These are phyloP conservation scores for Apeira syringaria DNA, from an alignment of 2,888 invertebrate genomes.

Conservation along the genomic window DNA sequence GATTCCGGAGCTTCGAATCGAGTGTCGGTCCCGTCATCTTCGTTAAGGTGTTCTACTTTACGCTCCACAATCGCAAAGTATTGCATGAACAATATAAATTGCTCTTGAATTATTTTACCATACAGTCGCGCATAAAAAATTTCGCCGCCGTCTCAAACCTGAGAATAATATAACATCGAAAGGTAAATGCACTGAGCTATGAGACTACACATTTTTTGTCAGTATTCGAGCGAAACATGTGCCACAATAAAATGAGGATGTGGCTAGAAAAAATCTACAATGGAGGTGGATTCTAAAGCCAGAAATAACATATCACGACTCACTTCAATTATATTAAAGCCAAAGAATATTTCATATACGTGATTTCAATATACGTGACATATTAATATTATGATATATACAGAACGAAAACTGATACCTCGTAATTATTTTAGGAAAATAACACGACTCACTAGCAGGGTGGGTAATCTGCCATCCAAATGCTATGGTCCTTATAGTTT, in stretches of 20 bases:
- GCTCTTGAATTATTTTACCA: constrained; percentile 33
- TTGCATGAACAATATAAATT: constrained; percentile 36
- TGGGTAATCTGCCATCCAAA: too few species aligned
- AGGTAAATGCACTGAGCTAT: constrained; percentile 58
- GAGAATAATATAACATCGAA: constrained; percentile 45
- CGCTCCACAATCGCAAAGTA: constrained; percentile 34
- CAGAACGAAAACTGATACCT: too few species aligned
- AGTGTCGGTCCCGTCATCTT: constrained; percentile 56
- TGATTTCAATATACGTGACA: too few species aligned
- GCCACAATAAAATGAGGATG: constrained; percentile 78
- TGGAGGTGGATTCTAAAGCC: constrained; percentile 49
- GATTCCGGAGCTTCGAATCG: constrained; percentile 58
- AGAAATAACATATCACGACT: too few species aligned
- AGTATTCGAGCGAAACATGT: constrained; percentile 77
- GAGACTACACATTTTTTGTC: constrained; percentile 64
- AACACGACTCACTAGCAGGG: too few species aligned
- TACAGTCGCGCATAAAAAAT: constrained; percentile 36
- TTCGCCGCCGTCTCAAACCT: constrained; percentile 42
- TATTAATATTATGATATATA: too few species aligned
- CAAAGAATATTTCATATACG: too few species aligned
- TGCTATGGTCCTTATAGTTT: too few species aligned
- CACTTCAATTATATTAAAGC: too few species aligned
- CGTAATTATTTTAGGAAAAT: too few species aligned
- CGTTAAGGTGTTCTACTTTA: constrained; percentile 25
- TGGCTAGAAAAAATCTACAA: constrained; percentile 80